A percentile compares a stretch with the other conserved stretches of the same genome.
phyloP scores from a whole-genome alignment of 2,888 invertebrate genomes.

The Eremobia ochroleuca region DNA sequence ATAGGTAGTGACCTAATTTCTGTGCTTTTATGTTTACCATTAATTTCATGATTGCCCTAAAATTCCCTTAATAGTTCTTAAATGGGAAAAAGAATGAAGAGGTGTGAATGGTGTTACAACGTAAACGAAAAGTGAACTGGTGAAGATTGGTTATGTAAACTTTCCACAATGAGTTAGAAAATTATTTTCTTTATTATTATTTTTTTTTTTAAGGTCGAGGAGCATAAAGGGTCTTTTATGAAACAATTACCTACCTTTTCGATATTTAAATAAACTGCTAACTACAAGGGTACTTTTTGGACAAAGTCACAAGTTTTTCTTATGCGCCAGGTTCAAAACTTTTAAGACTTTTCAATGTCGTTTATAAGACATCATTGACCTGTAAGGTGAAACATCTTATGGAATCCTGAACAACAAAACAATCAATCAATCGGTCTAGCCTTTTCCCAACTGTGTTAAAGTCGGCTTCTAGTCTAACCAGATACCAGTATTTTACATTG shows the following conservation, averaged over 20 bases:
- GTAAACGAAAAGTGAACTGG: neutral
- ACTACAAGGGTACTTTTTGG: too few species aligned
- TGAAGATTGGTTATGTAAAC: neutral
- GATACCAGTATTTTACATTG: neutral
- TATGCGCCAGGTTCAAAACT: too few species aligned
- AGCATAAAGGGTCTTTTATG: neutral
- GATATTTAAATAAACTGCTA: neutral
- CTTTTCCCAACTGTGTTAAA: neutral
- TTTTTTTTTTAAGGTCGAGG: too few species aligned
- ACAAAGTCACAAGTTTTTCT: neutral
- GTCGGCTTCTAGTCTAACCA: neutral
- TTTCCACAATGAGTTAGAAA: neutral
- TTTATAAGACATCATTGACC: neutral
- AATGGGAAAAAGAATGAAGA: neutral
- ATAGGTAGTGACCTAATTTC: slow-evolving; percentile 44
- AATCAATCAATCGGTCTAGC: neutral
- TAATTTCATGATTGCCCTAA: slow-evolving; percentile 38
- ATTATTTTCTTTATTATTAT: neutral
- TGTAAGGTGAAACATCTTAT: neutral
- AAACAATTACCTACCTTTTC: neutral
- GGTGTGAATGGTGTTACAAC: slow-evolving; percentile 23
- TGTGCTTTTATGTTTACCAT: slow-evolving; percentile 36
- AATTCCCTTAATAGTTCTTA: slow-evolving; percentile 18
- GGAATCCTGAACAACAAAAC: neutral
- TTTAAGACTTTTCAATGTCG: neutral